These are phyloP conservation scores for Schrankia costaestrigalis DNA, from an alignment of 2,888 invertebrate genomes.

Conservation along the genomic window DNA sequence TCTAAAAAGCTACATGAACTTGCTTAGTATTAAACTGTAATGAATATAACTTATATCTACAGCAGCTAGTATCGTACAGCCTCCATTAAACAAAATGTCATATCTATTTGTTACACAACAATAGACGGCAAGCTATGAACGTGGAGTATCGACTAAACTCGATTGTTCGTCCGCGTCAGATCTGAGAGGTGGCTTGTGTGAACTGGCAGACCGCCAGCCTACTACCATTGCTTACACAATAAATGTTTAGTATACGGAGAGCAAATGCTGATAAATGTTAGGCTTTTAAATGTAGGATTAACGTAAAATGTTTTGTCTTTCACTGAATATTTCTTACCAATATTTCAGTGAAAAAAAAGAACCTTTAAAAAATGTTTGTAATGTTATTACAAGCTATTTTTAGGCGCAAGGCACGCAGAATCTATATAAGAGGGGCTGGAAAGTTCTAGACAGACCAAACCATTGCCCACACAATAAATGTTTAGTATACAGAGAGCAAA, in stretches of 20 bases:
- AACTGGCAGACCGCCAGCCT: not conserved
- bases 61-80: too few species aligned
- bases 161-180: slow-evolving; percentile 16
- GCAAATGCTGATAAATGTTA: slow-evolving; percentile 15
- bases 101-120: slow-evolving; percentile 13
- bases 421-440: too few species aligned
- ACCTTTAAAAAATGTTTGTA: too few species aligned
- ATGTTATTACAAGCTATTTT: too few species aligned
- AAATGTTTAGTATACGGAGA: slow-evolving; percentile 16
- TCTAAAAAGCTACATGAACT: too few species aligned
- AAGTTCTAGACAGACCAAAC: slow-evolving; percentile 19
- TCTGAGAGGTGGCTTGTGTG: slow-evolving; percentile 1
- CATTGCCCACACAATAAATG: slow-evolving; percentile 25
- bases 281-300: slow-evolving; percentile 13
- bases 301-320: too few species aligned
- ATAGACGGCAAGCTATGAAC: slow-evolving; percentile 14
- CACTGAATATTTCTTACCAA: too few species aligned
- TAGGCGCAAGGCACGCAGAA: too few species aligned
- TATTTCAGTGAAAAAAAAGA: too few species aligned
- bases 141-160: slow-evolving; percentile 14
- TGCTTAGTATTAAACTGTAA: too few species aligned
- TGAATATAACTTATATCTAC: too few species aligned
- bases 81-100: not conserved
- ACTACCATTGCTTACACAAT: not conserved
- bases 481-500: slow-evolving; percentile 14